phyloP scores from a whole-genome alignment of 1,140 invertebrate genomes.

The Pachypeltis micranthus region DNA sequence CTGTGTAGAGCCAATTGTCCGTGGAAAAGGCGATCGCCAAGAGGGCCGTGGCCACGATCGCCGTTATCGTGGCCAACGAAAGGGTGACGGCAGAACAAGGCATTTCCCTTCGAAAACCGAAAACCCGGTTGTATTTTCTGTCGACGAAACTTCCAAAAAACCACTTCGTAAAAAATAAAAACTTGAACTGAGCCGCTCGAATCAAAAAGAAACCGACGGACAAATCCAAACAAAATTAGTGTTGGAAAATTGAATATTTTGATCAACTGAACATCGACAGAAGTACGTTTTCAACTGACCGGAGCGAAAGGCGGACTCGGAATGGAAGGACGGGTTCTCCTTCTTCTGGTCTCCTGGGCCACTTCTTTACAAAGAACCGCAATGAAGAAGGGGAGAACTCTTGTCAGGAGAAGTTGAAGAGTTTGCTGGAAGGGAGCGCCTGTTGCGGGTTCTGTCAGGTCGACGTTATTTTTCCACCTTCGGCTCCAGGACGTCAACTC shows the following conservation, averaged over 20 bases:
- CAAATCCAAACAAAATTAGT: not conserved
- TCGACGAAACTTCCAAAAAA: not conserved
- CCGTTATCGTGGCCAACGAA: constrained; percentile 84
- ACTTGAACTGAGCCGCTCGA: not conserved
- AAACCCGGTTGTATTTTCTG: not conserved
- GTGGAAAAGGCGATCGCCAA: constrained; percentile 87
- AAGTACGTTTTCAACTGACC: too few species aligned
- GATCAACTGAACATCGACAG: not conserved
- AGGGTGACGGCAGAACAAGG: constrained; percentile 88
- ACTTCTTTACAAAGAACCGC: too few species aligned
- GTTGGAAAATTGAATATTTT: not conserved
- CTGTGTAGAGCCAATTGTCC: constrained; percentile 88
- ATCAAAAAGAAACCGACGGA: not conserved
- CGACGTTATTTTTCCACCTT: too few species aligned
- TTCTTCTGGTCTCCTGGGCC: not conserved
- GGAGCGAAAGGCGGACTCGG: not conserved
- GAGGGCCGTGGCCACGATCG: constrained; percentile 79
- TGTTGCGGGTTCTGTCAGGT: too few species aligned
- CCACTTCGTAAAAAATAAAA: not conserved
- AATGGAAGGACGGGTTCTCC: not conserved
- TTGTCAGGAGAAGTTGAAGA: too few species aligned
- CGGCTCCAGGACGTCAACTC: too few species aligned
- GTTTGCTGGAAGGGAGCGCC: too few species aligned
- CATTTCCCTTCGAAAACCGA: constrained; percentile 41
- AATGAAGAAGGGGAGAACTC: too few species aligned